Evolutionary conservation across 2,797 vertebrate species (phyloP), one percentile per base, ranked within the genome.

Genomic region (Sebastes glaucus): DNA sequence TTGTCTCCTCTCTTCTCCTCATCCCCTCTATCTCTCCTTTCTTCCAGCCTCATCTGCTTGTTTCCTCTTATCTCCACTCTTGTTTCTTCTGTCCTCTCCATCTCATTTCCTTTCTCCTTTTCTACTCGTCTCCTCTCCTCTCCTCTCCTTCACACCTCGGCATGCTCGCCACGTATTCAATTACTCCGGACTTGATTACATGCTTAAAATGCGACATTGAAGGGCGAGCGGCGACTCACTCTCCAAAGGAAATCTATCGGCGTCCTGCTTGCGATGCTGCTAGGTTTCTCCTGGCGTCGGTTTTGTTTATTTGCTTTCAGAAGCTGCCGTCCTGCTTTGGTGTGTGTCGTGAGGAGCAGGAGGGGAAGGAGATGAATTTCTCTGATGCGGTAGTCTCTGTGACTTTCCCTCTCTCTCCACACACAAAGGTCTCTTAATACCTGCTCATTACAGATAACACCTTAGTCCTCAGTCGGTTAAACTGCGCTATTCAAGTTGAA

Each of bases 91-190:
- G 16, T 28, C 25, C 14, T 59, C 27, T 64, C 7, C 25, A 13
- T 30, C 57, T 42, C 49, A 42, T 52, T 52, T 52, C 8, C 8
- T 52, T 71, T 16, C 63, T 53, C 22, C 18, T 16, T 46, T 42
- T 46, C 30, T 66, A 25, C 46, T 66, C 33, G 8, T 57, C 72
- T 57, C 32, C 20, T n/a, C 64, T 79, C 32, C 20, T n/a, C 64
- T 79, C 55, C 35, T 65, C 49, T 33, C 23, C 42, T 14, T 46
- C 76, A 23, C 28, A 11, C 61, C 74, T 88, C 18, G 0, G 73
- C 79, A 94, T 94, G 84, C 92, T 71, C 8, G 2, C 84, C 92
- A 93, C 90, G 90, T 93, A 91, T 94, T 95, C 90, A 94, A 94
- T 94, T 93, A 93, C 85, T 78, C 81, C 1, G 71, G 86, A 90